Conservation (phyloP, 53 echinoderm and acorn worm genomes). For the Paracentrotus lividus region DNA sequence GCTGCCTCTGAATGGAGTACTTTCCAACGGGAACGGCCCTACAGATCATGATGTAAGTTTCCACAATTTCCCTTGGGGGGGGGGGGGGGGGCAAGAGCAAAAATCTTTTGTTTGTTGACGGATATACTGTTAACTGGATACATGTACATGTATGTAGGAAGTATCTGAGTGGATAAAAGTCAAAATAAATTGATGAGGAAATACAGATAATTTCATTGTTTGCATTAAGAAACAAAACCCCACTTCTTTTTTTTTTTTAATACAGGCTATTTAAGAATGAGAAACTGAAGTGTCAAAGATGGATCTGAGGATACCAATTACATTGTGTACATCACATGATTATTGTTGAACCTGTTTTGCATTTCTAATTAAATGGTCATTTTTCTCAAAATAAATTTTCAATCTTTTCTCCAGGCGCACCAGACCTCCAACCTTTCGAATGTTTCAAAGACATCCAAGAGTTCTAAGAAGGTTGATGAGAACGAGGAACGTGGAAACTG, state of each 20-base stretch:
- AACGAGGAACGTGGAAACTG: constrained; percentile 90
- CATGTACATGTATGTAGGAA: too few relatives aligned
- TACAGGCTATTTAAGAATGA: too few relatives aligned
- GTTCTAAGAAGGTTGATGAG: constrained; percentile 78
- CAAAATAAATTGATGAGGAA: not conserved
- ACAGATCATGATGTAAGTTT: constrained; percentile 51
- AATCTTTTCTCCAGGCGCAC: not conserved
- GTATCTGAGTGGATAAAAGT: not conserved
- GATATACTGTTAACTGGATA: not conserved
- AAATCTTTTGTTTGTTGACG: not conserved
- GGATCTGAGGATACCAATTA: too few relatives aligned
- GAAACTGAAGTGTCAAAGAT: too few relatives aligned
- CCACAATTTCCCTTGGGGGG: not conserved
- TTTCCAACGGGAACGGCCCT: constrained; percentile 30
- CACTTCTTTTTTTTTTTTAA: too few relatives aligned
- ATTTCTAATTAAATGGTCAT: not conserved
- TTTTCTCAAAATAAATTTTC: not conserved
- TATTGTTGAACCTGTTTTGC: not conserved
- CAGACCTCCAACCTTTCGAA: constrained; percentile 3
- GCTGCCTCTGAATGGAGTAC: constrained; percentile 27
- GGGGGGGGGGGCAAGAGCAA: too few relatives aligned
- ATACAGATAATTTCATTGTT: too few relatives aligned
- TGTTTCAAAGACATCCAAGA: constrained; percentile 60
- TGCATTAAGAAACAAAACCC: too few relatives aligned
- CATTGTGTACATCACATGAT: not conserved